A percentile compares a stretch with the other conserved stretches of the same genome.
These are phyloP conservation scores for Brachionichthys hirsutus DNA, from an alignment of 2,113 vertebrate genomes.

Conservation along the genomic window DNA sequence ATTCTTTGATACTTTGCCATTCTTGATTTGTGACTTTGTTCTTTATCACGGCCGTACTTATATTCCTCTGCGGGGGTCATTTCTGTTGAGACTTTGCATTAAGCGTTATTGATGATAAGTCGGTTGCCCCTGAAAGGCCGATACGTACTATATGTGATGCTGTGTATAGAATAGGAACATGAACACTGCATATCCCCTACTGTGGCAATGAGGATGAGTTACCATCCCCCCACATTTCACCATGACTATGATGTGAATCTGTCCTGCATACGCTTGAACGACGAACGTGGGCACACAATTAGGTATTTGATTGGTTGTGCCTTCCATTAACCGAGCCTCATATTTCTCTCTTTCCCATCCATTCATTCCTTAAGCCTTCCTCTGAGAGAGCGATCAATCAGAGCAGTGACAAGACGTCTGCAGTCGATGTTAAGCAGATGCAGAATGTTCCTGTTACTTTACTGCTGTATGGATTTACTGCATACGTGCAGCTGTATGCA, in stretches of 20 bases:
- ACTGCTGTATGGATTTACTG: too few relatives aligned
- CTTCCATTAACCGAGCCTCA: constrained; percentile 31
- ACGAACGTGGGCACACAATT: constrained; percentile 49
- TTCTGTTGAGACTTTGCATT: too few relatives aligned
- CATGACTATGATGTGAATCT: constrained; percentile 42
- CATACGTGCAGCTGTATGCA: too few relatives aligned
- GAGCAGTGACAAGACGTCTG: constrained; percentile 6
- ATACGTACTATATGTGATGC: constrained; percentile 31
- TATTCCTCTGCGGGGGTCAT: too few relatives aligned
- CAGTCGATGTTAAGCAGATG: background rate
- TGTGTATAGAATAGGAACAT: constrained; percentile 52
- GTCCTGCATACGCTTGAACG: constrained; percentile 43
- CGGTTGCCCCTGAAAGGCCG: too few relatives aligned
- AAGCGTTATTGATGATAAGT: too few relatives aligned
- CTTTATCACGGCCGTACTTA: too few relatives aligned
- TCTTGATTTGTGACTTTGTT: too few relatives aligned
- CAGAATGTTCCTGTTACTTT: too few relatives aligned
- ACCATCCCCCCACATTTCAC: constrained; percentile 62
- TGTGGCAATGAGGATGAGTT: constrained; percentile 40
- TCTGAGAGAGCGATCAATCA: constrained; percentile 21
- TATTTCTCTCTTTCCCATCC: constrained; percentile 8
- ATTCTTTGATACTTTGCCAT: too few relatives aligned
- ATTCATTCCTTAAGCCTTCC: constrained; percentile 17
- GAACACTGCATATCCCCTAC: constrained; percentile 42
- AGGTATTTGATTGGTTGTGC: constrained; percentile 46